phyloP scores from a whole-genome alignment of 1,140 invertebrate species.

The Ceratina japonica region DNA sequence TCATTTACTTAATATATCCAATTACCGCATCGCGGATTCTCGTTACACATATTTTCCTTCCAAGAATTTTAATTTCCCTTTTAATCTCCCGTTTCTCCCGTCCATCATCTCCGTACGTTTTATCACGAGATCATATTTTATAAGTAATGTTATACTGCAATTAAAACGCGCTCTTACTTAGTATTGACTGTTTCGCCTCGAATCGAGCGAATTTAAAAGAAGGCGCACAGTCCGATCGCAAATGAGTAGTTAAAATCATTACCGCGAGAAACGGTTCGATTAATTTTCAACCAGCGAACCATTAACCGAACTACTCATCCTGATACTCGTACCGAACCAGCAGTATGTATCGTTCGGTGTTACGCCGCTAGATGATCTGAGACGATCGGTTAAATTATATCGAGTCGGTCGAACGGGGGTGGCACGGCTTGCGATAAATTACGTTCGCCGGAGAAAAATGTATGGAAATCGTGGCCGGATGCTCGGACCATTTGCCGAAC shows the following conservation, averaged over 20 bases:
- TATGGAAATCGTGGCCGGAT: constrained; percentile 21
- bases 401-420: background rate
- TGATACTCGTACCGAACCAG: background rate
- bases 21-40: constrained; percentile 27
- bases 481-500: background rate
- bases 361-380: background rate
- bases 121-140: too few species aligned
- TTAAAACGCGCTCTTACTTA: too few species aligned
- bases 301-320: background rate
- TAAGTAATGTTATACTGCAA: too few species aligned
- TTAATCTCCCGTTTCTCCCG: background rate
- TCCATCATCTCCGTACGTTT: too few species aligned
- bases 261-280: background rate
- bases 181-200: background rate
- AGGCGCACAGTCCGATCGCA: too few species aligned
- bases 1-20: constrained; percentile 34
- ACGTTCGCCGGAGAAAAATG: constrained; percentile 5
- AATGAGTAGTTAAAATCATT: background rate
- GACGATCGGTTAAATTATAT: constrained; percentile 12
- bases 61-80: constrained; percentile 17
- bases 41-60: constrained; percentile 32
- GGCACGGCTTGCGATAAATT: constrained; percentile 21
- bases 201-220: background rate
- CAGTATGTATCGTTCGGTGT: background rate
- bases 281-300: constrained; percentile 2